Conservation (phyloP, 1,140 invertebrate species). For the Atopsyche davidsoni region DNA sequence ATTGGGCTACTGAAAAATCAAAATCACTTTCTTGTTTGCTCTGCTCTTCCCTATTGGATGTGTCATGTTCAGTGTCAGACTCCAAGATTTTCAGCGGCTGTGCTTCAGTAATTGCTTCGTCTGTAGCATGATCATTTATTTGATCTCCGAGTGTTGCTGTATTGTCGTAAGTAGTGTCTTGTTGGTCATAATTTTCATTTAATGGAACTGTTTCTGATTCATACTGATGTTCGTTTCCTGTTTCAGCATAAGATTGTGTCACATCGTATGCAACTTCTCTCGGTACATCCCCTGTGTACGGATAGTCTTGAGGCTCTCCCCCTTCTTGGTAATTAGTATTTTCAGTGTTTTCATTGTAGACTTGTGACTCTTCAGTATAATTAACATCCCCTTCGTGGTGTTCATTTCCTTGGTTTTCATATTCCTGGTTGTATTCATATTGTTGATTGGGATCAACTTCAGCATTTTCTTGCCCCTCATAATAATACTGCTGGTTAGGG, state of each 20-base stretch:
- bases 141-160: neutral
- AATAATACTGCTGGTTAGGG: slow-evolving; percentile 16
- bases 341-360: slow-evolving; percentile 9
- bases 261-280: neutral
- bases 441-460: neutral
- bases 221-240: neutral
- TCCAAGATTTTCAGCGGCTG: slow-evolving; percentile 26
- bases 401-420: no score
- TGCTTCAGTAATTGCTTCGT: neutral
- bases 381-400: no score
- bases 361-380: slow-evolving; percentile 1
- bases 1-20: slow-evolving; percentile 23
- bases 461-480: neutral
- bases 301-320: neutral
- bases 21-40: slow-evolving; percentile 28
- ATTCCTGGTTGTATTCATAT: slow-evolving; percentile 4
- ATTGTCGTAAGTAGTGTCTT: neutral
- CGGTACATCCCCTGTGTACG: neutral
- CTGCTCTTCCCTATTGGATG: slow-evolving; percentile 17
- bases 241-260: neutral
- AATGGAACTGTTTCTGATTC: neutral
- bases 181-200: slow-evolving; percentile 2
- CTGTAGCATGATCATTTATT: neutral
- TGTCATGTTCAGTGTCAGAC: slow-evolving; percentile 21
- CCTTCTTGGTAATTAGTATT: neutral